Evolutionary conservation across 2,888 invertebrate species (phyloP), one percentile per base, ranked within the genome.

Genomic region (Heliconius ethilla): DNA sequence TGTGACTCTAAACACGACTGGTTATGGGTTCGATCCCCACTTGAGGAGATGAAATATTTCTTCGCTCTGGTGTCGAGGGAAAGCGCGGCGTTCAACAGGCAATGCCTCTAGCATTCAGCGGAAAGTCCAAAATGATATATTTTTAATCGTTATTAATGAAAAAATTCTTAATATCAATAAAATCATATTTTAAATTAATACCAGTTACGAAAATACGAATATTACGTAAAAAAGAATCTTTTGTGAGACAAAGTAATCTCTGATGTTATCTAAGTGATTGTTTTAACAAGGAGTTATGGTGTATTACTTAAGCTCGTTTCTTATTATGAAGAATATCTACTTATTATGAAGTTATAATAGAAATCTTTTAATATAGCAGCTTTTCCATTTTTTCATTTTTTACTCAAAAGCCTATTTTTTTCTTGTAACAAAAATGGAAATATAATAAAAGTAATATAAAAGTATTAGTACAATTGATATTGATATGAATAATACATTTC

Each of bases 281-380:
- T 69, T 25, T 69, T 45, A 69, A 69, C 69, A 69, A 69, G 69
- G 40, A 69, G 40, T 69, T 69, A 45, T 45, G 40, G 27, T 9
- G 40, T 45, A 69, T 27, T 69, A 45, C 25, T 25, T 45, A 18
- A 69, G 25, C 25, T 45, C 40, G 13, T 69, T 45, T 27, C 25
- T 69, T 15, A 51, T 51, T 51, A 51, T 22, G 51, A 51, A 15
- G 27, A 69, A 69, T n/a, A n/a, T n/a, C n/a, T 69, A 27, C 15
- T 27, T 69, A 18, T 45, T 69, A 69, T 27, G 18, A 69, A 69
- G 27, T 69, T 69, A 27, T 69, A 69, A 69, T 18, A 69, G 40
- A 69, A 69, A 25, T 3, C 45, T 69, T 69, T 69, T 40, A 25
- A 45, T 15, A 69, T 3, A 27, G 15, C 40, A 40, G 13, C 15